Evolutionary conservation across 2,888 invertebrate genomes (phyloP), one percentile per base, ranked within the genome.

Genomic region (Acanthosepion lycidas): DNA sequence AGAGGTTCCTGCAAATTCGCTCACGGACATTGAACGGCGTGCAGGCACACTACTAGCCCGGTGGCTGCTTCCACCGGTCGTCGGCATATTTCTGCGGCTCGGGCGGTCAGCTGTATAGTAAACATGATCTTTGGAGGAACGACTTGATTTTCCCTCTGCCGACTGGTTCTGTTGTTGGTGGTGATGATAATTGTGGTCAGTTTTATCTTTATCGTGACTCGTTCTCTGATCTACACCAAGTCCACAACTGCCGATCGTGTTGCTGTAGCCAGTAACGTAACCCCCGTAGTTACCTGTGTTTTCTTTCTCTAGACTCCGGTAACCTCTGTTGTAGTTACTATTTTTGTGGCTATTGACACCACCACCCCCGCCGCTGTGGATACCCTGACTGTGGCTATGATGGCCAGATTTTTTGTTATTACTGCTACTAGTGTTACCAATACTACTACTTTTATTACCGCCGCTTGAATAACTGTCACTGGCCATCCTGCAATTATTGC

Each of bases 31-130:
- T n/a, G 59, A 64, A 64, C 94, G 55, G 48, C 55, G 55, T 48
- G 94, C 94, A 64, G 94, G 94, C 42, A 94, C 59, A 94, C 94
- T 94, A 64, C 64, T 94, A 55, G 94, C 94, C 26, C 94, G 94
- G 59, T 94, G 94, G 94, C 94, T 94, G 42, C 64, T 94, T 48
- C 93, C 93, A 93, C 93, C 53, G 53, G 51, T 93, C 48, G 93
- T 93, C n/a, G 93, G 48, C 53, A 93, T 51, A 18, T 93, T 93
- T 53, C 93, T 93, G n/a, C 93, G 93, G 48, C 93, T 93, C 93
- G 93, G 93, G 48, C 93, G 93, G 51, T 93, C 93, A 93, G 93
- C 93, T 93, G 93, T 93, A 93, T 93, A 93, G 15, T 93, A 93
- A 49, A 93, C 93, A 49, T 93, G 93, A 53, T 93, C 93, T 93